Evolutionary conservation across 2,888 invertebrate genomes (phyloP).

Genomic region (Xestia sexstrigata): DNA sequence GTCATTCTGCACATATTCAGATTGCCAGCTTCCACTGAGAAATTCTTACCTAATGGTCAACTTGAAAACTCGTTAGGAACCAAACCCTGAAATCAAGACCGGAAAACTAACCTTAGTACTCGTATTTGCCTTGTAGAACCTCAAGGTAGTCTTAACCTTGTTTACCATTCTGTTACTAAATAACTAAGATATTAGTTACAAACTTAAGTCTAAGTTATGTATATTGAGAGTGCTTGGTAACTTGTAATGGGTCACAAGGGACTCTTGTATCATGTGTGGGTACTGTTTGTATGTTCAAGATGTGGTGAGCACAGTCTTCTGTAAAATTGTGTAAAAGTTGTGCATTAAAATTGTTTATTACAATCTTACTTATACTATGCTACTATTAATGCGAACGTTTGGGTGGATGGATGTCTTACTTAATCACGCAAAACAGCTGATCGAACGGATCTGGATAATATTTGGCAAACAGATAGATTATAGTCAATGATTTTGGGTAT

Average conservation of each 20-base stretch:
- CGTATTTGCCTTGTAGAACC: neutral
- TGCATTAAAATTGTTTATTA: neutral
- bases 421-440: too few relatives aligned
- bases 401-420: too few relatives aligned
- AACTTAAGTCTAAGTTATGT: constrained; percentile 47
- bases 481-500: too few relatives aligned
- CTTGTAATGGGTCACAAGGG: constrained; percentile 41
- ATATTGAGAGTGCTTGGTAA: constrained; percentile 40
- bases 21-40: neutral
- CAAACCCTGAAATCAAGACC: neutral
- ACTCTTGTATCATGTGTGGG: constrained; percentile 11
- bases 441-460: too few relatives aligned
- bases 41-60: neutral
- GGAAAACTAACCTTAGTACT: neutral
- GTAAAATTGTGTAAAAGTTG: neutral
- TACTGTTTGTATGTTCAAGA: constrained; percentile 10
- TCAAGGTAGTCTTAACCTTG: neutral
- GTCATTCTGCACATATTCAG: neutral
- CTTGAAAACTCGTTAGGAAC: neutral
- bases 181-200: constrained; percentile 16
- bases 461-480: too few relatives aligned
- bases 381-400: too few relatives aligned
- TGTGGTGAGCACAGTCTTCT: neutral
- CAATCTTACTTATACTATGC: too few relatives aligned
- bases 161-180: constrained; percentile 12